Evolutionary conservation across 2,113 vertebrate genomes (phyloP), one percentile per base, ranked within the genome.

Genomic region (Chaetodon auriga): DNA sequence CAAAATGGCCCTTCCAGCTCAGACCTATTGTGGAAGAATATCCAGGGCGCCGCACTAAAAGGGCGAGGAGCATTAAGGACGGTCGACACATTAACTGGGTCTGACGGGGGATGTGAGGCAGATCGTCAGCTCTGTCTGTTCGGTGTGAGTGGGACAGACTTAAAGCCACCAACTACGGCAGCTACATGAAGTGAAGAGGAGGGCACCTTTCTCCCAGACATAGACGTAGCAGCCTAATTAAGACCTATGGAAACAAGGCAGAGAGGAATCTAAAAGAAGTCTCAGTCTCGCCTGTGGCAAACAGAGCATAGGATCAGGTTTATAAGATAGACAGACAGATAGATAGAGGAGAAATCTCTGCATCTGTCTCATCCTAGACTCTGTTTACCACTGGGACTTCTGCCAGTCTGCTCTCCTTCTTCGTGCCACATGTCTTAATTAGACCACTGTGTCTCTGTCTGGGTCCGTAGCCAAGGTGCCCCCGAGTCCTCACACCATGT

Each of bases 361-460:
- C 84, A 81, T 83, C 78, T 55, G 69, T 83, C 84, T 87, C 21
- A 61, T 74, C 63, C 41, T 70, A 11, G 55, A 65, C 74, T 49
- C 4, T 81, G 73, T 80, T 83, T 80, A 85, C 82, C 23, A 43
- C 19, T 54, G 90, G 89, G 87, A 87, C 46, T 41, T 68, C 25
- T 79, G 73, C 77, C 84, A 81, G 82, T 76, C 64, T 57, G 46
- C 62, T 78, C 65, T 70, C 79, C 73, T 70, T 60, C 81, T 54
- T 68, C 30, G 46, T 60, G 38, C 74, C 72, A 79, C 78, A 78
- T 53, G 75, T 89, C 83, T 81, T 90, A 86, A 90, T 93, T 91
- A 82, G 75, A 88, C 65, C 76, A 49, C 78, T 86, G 78, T 87
- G 84, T 87, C 86, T 89, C 76, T 85, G 87, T 91, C 88, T 77